These are phyloP conservation scores for Burhinus bistriatus DNA, from an alignment of 2,113 vertebrate species.

Conservation along the genomic window DNA sequence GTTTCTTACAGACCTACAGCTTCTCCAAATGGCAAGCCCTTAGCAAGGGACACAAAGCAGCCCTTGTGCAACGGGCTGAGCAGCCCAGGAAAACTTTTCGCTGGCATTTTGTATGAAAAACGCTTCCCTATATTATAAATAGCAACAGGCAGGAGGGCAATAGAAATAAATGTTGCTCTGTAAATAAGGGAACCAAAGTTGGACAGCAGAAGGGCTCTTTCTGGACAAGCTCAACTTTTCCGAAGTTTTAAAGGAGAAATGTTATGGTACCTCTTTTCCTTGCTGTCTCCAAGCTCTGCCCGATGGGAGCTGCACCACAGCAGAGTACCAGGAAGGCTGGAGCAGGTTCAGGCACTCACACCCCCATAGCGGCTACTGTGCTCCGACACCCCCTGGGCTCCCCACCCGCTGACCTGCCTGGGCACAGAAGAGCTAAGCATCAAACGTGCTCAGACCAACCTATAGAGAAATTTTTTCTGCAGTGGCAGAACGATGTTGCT, in stretches of 20 bases:
- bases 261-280: not conserved
- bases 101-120: not conserved
- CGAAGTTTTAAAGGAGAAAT: not conserved
- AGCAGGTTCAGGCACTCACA: not conserved
- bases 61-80: not conserved
- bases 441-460: not conserved
- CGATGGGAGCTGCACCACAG: accelerated
- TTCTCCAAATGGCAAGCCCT: slow-evolving; percentile 8
- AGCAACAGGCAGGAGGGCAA: slow-evolving; percentile 30
- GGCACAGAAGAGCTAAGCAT: not conserved
- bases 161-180: slow-evolving; percentile 28
- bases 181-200: slow-evolving; percentile 1
- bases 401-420: not conserved
- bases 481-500: not conserved
- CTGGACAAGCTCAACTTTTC: slow-evolving; percentile 1
- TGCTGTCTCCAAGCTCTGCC: not conserved
- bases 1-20: slow-evolving; percentile 1
- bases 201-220: slow-evolving; percentile 19
- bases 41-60: not conserved
- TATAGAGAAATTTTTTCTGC: not conserved
- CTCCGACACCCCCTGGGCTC: not conserved
- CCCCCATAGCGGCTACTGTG: not conserved
- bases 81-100: slow-evolving; percentile 17
- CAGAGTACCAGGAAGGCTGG: not conserved
- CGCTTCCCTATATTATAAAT: slow-evolving; percentile 7